Conservation (phyloP, 2,113 vertebrate species). For the Euleptes europaea region DNA sequence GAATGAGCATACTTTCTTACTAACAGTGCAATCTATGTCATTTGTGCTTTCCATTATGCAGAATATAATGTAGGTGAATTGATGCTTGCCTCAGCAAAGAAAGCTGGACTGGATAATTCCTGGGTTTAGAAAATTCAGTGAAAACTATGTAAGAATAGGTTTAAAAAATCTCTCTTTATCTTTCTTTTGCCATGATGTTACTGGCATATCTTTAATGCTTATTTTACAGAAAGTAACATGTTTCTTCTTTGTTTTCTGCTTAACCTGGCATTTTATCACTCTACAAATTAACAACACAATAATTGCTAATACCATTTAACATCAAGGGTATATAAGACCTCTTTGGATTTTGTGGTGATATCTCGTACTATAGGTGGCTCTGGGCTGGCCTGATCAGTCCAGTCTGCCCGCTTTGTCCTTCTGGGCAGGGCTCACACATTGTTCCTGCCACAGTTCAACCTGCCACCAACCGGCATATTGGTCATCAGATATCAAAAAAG, state of each 20-base stretch:
- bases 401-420: background rate
- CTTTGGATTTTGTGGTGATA: background rate
- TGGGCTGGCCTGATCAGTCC: no score
- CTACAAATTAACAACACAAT: background rate
- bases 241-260: background rate
- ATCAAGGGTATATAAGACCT: background rate
- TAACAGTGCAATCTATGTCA: background rate
- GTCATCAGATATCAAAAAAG: no score
- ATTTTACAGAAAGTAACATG: background rate
- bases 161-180: background rate
- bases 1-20: background rate
- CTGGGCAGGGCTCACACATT: background rate
- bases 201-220: background rate
- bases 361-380: background rate
- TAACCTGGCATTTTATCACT: background rate
- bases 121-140: background rate
- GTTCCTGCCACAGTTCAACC: background rate
- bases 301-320: background rate
- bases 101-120: background rate
- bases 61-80: background rate
- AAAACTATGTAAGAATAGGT: slow-evolving; percentile 4
- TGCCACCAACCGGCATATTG: background rate
- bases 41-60: background rate
- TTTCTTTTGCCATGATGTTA: no score
- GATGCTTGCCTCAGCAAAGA: background rate